phyloP scores from a whole-genome alignment of 2,797 vertebrate species.

The Microctenopoma stevenorrisi region DNA sequence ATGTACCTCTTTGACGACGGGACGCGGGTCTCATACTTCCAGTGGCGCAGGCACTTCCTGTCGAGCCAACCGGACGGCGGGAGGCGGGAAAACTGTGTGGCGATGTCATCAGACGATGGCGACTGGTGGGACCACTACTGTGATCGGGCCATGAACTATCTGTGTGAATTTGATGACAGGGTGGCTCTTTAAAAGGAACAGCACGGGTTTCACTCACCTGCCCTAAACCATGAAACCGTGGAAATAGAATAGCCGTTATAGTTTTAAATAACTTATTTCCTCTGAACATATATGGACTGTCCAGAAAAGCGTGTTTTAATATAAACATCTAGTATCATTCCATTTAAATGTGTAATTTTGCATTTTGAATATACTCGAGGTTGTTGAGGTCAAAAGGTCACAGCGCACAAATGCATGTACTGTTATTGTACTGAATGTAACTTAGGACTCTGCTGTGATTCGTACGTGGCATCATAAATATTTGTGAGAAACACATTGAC shows the following conservation, averaged over 20 bases:
- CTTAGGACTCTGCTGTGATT: conserved; percentile 17
- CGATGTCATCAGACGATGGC: conserved; percentile 91
- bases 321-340: conserved; percentile 2
- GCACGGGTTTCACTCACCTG: background rate
- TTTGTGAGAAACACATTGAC: conserved; percentile 27
- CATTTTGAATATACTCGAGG: background rate
- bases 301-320: background rate
- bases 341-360: background rate
- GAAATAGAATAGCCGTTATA: conserved; percentile 17
- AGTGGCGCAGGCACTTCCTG: conserved; percentile 91
- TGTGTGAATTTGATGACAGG: conserved; percentile 90
- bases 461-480: conserved; percentile 38
- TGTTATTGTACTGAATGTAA: conserved; percentile 29
- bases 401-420: conserved; percentile 5
- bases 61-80: conserved; percentile 92
- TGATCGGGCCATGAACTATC: conserved; percentile 88
- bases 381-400: background rate
- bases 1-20: conserved; percentile 90
- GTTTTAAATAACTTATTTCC: conserved; percentile 44
- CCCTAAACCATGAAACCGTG: conserved; percentile 6
- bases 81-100: conserved; percentile 90
- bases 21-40: conserved; percentile 88
- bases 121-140: conserved; percentile 97
- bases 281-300: background rate
- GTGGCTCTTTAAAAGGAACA: conserved; percentile 59